These are phyloP conservation scores for Myotis yumanensis DNA, from an alignment of 2,113 vertebrate species.

Conservation along the genomic window DNA sequence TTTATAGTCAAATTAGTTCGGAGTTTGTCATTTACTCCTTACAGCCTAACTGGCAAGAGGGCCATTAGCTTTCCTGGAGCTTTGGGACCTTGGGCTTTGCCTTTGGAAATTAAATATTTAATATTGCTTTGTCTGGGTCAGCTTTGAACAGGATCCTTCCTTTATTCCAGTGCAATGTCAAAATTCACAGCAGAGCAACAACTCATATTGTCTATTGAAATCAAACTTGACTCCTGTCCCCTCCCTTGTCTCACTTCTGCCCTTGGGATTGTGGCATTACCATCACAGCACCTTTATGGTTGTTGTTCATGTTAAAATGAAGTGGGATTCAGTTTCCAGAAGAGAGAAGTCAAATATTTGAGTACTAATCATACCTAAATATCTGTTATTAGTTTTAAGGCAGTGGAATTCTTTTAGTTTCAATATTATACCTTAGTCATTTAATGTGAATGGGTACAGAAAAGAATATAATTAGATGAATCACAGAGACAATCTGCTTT, in stretches of 20 bases:
- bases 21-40: constrained; percentile 58
- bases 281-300: constrained; percentile 80
- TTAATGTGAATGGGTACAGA: constrained; percentile 34
- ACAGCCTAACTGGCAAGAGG: constrained; percentile 40
- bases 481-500: constrained; percentile 42
- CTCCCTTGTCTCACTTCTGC: constrained; percentile 16
- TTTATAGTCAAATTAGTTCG: constrained; percentile 31
- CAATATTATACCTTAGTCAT: constrained; percentile 37
- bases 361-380: constrained; percentile 81
- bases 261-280: constrained; percentile 79
- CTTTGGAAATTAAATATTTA: constrained; percentile 84
- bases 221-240: constrained; percentile 65
- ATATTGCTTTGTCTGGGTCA: constrained; percentile 79
- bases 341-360: constrained; percentile 83
- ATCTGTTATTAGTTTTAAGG: constrained; percentile 60
- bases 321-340: constrained; percentile 84
- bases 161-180: constrained; percentile 77
- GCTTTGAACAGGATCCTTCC: constrained; percentile 76
- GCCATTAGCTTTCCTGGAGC: constrained; percentile 70
- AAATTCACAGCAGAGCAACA: constrained; percentile 74
- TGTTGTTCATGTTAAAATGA: constrained; percentile 84
- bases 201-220: constrained; percentile 75
- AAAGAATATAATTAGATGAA: constrained; percentile 56
- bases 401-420: constrained; percentile 51
- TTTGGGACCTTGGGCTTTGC: constrained; percentile 69